phyloP scores from a whole-genome alignment of 2,888 invertebrate genomes.

The Calameuta idolon region DNA sequence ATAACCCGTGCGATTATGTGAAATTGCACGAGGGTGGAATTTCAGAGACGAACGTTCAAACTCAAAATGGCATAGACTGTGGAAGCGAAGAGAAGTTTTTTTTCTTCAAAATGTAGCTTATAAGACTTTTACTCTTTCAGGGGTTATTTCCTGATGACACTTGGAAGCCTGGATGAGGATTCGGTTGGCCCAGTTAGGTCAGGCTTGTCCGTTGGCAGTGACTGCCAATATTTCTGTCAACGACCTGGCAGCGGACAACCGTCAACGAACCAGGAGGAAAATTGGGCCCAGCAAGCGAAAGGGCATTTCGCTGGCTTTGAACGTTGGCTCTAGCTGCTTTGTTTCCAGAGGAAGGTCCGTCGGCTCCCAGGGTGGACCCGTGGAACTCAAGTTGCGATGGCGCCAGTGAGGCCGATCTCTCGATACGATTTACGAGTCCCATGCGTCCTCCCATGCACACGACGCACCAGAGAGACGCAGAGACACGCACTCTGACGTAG shows the following conservation, averaged over 20 bases:
- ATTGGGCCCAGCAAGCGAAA: not conserved
- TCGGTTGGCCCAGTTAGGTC: not conserved
- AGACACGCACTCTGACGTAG: conserved; percentile 36
- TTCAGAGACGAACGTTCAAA: not conserved
- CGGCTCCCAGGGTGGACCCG: not conserved
- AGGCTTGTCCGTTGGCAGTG: not conserved
- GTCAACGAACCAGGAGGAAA: not conserved
- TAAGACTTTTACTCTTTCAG: not conserved
- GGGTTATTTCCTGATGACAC: not conserved
- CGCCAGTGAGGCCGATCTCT: conserved; percentile 31
- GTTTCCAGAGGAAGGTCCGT: not conserved
- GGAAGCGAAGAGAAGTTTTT: not conserved
- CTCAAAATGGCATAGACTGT: not conserved
- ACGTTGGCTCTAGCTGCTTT: not conserved
- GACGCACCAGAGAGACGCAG: not conserved
- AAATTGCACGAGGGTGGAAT: not conserved
- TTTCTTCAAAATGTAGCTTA: not conserved
- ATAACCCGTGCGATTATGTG: not conserved
- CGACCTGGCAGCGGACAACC: not conserved
- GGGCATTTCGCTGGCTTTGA: not conserved
- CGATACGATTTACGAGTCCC: conserved; percentile 40
- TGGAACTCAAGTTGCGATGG: conserved; percentile 20
- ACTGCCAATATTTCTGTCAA: not conserved
- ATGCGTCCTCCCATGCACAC: conserved; percentile 22
- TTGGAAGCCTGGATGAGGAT: not conserved